Percentiles rank a stretch among this genome's conserved stretches.
Conservation (phyloP, 1,140 invertebrate species). For the Drosophila kikkawai region DNA sequence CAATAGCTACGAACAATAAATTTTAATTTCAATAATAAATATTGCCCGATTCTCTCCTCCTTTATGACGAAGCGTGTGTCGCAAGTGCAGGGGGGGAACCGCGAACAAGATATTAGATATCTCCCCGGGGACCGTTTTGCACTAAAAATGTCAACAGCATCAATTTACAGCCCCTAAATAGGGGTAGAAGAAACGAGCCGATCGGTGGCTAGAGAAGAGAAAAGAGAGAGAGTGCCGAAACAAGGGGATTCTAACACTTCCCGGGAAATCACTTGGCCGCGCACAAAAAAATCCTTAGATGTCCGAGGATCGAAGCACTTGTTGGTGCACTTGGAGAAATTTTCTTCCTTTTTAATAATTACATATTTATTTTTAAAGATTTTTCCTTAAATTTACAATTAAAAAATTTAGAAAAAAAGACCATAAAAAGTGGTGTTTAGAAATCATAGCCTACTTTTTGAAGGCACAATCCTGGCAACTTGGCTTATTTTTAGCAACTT, state of each 20-base stretch:
- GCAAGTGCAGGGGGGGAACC: slow-evolving; percentile 27
- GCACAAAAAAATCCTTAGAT: slow-evolving; percentile 36
- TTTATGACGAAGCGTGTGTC: slow-evolving; percentile 23
- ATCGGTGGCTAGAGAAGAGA: neutral
- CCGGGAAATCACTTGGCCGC: slow-evolving; percentile 65
- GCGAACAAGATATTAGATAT: slow-evolving; percentile 60
- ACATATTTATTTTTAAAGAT: too few relatives aligned
- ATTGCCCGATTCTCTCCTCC: slow-evolving; percentile 1
- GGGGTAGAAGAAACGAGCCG: slow-evolving; percentile 12
- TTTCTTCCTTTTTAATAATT: neutral
- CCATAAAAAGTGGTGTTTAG: too few relatives aligned
- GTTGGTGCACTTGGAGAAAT: slow-evolving; percentile 17
- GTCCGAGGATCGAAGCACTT: slow-evolving; percentile 43
- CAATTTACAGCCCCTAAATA: slow-evolving; percentile 58
- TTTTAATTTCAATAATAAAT: slow-evolving; percentile 59
- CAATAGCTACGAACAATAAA: slow-evolving; percentile 46
- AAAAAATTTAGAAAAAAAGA: too few relatives aligned
- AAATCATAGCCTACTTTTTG: too few relatives aligned
- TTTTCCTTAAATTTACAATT: too few relatives aligned
- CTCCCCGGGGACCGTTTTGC: slow-evolving; percentile 51
- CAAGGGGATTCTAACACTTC: slow-evolving; percentile 69
- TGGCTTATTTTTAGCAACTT: too few relatives aligned
- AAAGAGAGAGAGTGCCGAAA: slow-evolving; percentile 53
- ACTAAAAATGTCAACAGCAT: slow-evolving; percentile 76
- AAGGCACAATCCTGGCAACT: too few relatives aligned